phyloP scores from a whole-genome alignment of 1,140 invertebrate species.

The Oedothorax gibbosus region DNA sequence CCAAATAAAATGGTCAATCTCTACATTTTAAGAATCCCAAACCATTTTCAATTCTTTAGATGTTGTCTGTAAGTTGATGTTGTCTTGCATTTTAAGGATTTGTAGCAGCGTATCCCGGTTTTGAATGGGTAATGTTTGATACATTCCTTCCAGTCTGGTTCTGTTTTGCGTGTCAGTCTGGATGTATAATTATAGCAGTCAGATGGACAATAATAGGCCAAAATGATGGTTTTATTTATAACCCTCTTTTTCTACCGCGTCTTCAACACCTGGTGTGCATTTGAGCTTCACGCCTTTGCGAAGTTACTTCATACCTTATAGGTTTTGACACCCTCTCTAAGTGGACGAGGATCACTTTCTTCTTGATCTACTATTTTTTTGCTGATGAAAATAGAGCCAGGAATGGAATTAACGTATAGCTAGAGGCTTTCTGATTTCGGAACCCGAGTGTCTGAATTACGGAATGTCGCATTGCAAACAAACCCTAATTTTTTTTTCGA shows the following conservation, averaged over 20 bases:
- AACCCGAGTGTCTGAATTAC: too few species aligned
- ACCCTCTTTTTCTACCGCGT: background rate
- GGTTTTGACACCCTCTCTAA: background rate
- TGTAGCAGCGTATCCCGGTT: too few species aligned
- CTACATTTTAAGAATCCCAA: too few species aligned
- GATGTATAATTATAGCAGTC: conserved; percentile 34
- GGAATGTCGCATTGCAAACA: too few species aligned
- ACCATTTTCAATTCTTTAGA: too few species aligned
- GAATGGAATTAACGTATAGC: too few species aligned
- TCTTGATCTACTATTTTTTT: too few species aligned
- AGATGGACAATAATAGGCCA: conserved; percentile 34
- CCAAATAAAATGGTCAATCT: background rate
- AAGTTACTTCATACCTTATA: conserved; percentile 10
- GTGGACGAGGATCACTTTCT: background rate
- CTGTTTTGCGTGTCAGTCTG: background rate
- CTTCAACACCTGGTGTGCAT: conserved; percentile 31
- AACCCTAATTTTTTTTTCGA: too few species aligned
- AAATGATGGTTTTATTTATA: conserved; percentile 55
- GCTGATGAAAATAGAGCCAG: too few species aligned
- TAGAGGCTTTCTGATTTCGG: too few species aligned
- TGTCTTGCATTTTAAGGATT: too few species aligned
- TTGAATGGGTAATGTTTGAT: background rate
- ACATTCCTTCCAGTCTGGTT: conserved; percentile 18
- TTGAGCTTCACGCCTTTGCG: conserved; percentile 24
- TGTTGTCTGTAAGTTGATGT: too few species aligned